These are phyloP conservation scores for Sceloporus undulatus DNA, from an alignment of 2,113 vertebrate species.

Conservation along the genomic window DNA sequence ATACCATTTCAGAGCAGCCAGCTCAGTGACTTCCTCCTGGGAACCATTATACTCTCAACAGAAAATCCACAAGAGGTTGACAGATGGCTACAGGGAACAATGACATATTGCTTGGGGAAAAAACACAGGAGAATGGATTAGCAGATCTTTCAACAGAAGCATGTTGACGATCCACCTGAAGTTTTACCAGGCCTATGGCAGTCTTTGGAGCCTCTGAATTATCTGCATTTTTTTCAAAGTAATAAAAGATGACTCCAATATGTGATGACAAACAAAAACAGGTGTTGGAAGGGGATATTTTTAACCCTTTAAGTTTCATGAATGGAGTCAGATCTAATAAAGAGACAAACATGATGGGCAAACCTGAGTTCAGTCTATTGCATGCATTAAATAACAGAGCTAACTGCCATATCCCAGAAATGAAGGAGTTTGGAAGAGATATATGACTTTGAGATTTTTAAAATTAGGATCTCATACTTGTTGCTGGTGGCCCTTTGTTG, in stretches of 20 bases:
- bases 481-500: too few relatives aligned
- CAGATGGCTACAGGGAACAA: conserved; percentile 63
- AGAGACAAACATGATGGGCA: too few relatives aligned
- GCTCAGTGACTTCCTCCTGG: conserved; percentile 44
- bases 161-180: not conserved
- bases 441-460: too few relatives aligned
- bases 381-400: too few relatives aligned
- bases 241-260: not conserved
- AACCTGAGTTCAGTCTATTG: too few relatives aligned
- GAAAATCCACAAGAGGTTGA: not conserved
- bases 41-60: not conserved
- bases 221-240: not conserved
- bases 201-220: rapidly evolving
- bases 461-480: too few relatives aligned
- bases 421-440: too few relatives aligned
- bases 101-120: conserved; percentile 17
- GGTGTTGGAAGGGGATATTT: not conserved
- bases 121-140: not conserved
- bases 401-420: too few relatives aligned
- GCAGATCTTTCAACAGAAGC: not conserved
- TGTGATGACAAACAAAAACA: rapidly evolving
- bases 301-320: not conserved
- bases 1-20: conserved; percentile 32
- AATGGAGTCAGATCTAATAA: too few relatives aligned
- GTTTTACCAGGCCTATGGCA: rapidly evolving